Conservation (phyloP, 2,113 vertebrate species). For the Dinomys branickii region DNA sequence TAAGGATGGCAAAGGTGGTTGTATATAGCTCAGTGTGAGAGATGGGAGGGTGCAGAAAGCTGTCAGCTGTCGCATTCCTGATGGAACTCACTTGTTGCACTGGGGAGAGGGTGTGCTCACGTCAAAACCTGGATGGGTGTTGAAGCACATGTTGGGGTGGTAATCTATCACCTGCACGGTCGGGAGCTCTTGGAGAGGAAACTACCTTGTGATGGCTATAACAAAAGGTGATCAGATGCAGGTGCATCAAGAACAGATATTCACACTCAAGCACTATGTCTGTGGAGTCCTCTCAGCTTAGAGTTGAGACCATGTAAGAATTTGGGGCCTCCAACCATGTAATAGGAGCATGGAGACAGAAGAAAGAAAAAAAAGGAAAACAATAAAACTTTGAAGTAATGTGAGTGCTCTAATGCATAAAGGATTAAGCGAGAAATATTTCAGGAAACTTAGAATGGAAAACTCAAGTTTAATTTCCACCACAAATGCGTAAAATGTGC, state of each 20-base stretch:
- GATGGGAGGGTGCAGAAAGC: background rate
- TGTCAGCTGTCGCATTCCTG: fast-evolving
- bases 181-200: background rate
- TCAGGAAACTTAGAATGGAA: conserved; percentile 7
- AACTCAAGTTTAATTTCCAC: conserved; percentile 6
- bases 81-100: background rate
- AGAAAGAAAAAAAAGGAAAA: background rate
- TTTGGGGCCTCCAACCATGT: fast-evolving
- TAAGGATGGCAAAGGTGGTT: too few species aligned
- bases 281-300: background rate
- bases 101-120: background rate
- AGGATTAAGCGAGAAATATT: background rate
- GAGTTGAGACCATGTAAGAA: background rate
- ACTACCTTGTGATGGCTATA: too few species aligned
- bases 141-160: background rate
- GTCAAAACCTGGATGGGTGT: background rate
- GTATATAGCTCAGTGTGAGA: fast-evolving
- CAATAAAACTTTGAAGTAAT: background rate
- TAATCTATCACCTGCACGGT: background rate
- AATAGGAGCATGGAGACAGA: background rate
- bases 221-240: background rate
- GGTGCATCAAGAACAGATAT: background rate
- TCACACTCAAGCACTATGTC: background rate
- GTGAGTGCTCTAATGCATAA: background rate
- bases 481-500: conserved; percentile 7